phyloP scores from a whole-genome alignment of 2,888 invertebrate genomes.

The Dynastes grantii region DNA sequence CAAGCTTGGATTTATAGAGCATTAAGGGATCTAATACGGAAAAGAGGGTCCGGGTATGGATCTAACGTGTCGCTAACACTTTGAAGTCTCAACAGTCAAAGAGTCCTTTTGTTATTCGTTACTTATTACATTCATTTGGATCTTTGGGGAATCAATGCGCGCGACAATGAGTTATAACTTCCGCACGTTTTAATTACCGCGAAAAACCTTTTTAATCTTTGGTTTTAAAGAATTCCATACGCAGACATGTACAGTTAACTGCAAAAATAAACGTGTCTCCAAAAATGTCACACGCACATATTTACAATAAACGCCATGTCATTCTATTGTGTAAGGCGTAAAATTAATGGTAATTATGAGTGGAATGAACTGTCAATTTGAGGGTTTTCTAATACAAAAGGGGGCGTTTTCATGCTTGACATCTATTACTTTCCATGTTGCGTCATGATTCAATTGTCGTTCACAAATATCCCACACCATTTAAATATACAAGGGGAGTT shows the following conservation, averaged over 20 bases:
- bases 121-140: conserved; percentile 70
- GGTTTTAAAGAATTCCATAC: conserved; percentile 6
- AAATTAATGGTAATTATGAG: conserved; percentile 70
- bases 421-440: conserved; percentile 63
- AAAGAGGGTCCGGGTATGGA: conserved; percentile 62
- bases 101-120: conserved; percentile 70
- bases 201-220: conserved; percentile 66
- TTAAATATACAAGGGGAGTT: too few species aligned
- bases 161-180: conserved; percentile 70
- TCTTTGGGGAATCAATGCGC: conserved; percentile 64
- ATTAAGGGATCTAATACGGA: conserved; percentile 68
- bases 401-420: conserved; percentile 65
- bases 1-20: conserved; percentile 68
- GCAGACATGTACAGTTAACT: neutral
- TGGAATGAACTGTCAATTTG: conserved; percentile 69
- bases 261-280: conserved; percentile 1
- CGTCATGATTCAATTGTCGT: conserved; percentile 45
- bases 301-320: conserved; percentile 41
- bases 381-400: conserved; percentile 66
- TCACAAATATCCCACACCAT: conserved; percentile 13
- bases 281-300: conserved; percentile 5
- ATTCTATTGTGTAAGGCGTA: conserved; percentile 65
- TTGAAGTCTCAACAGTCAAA: conserved; percentile 70
- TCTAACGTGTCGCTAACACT: conserved; percentile 68
- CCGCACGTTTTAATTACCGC: conserved; percentile 69